Conservation (phyloP, 1,140 invertebrate species). For the Papilio aristodemus region DNA sequence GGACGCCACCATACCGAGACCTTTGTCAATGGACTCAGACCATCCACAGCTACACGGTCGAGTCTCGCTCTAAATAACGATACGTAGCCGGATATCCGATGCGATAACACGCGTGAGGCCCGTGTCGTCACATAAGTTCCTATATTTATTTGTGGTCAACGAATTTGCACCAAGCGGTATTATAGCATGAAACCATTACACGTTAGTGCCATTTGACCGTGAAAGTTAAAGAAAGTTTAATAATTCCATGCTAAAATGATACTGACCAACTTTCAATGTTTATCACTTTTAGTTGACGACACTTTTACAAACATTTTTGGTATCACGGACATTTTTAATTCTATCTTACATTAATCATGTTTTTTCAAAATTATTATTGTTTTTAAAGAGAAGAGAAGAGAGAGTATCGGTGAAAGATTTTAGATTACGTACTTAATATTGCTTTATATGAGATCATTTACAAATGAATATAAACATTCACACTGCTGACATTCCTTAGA, state of each 20-base stretch:
- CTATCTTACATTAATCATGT: too few relatives aligned
- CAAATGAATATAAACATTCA: too few relatives aligned
- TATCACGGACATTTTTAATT: not conserved
- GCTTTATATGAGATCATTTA: too few relatives aligned
- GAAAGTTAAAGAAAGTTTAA: slow-evolving; percentile 21
- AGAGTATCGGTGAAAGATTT: too few relatives aligned
- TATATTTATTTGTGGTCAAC: not conserved
- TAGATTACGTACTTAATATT: too few relatives aligned
- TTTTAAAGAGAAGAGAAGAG: too few relatives aligned
- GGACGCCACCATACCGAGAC: slow-evolving; percentile 53
- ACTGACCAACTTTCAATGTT: slow-evolving; percentile 13
- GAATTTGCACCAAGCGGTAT: not conserved
- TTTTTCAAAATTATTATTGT: too few relatives aligned
- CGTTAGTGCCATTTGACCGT: slow-evolving; percentile 19
- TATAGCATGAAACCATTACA: not conserved
- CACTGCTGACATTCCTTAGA: too few relatives aligned
- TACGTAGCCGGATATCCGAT: slow-evolving; percentile 60
- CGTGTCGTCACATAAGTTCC: not conserved
- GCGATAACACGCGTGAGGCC: slow-evolving; percentile 28
- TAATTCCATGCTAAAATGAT: slow-evolving; percentile 8
- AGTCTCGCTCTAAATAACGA: slow-evolving; percentile 56
- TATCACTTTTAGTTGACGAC: slow-evolving; percentile 10
- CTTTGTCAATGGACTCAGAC: slow-evolving; percentile 63
- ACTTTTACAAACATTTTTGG: not conserved
- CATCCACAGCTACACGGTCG: slow-evolving; percentile 55